phyloP scores from a whole-genome alignment of 2,797 vertebrate species.

The Tenualosa thibaudeaui region DNA sequence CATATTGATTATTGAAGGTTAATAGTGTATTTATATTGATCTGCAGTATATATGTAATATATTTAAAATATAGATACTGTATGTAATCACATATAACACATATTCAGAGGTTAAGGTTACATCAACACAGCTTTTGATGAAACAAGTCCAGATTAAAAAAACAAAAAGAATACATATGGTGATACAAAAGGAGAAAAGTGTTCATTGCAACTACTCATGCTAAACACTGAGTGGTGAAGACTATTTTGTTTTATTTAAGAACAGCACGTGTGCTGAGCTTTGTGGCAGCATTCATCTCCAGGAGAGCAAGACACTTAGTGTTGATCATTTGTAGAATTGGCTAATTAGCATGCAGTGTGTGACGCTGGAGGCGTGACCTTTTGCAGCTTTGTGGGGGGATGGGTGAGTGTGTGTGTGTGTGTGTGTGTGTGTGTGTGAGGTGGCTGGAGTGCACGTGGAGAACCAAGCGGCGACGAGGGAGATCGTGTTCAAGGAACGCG shows the following conservation, averaged over 20 bases:
- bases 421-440: not conserved
- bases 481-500: constrained; percentile 36
- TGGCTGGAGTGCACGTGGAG: constrained; percentile 27
- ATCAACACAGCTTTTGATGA: not conserved
- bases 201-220: not conserved
- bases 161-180: not conserved
- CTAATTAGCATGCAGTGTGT: constrained; percentile 44
- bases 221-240: not conserved
- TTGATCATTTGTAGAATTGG: constrained; percentile 34
- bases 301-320: not conserved
- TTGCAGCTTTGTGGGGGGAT: not conserved
- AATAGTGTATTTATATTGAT: not conserved
- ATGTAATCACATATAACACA: not conserved
- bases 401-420: not conserved
- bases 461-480: constrained; percentile 26
- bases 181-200: not conserved
- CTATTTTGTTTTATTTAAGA: not conserved
- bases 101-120: not conserved
- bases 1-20: not conserved
- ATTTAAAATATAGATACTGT: no score
- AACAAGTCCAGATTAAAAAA: not conserved
- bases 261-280: not conserved
- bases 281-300: not conserved
- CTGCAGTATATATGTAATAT: not conserved
- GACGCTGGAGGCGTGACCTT: not conserved